Evolutionary conservation across 2,888 invertebrate genomes (phyloP), one percentile per base, ranked within the genome.

Genomic region (Drosophila mayaguana): DNA sequence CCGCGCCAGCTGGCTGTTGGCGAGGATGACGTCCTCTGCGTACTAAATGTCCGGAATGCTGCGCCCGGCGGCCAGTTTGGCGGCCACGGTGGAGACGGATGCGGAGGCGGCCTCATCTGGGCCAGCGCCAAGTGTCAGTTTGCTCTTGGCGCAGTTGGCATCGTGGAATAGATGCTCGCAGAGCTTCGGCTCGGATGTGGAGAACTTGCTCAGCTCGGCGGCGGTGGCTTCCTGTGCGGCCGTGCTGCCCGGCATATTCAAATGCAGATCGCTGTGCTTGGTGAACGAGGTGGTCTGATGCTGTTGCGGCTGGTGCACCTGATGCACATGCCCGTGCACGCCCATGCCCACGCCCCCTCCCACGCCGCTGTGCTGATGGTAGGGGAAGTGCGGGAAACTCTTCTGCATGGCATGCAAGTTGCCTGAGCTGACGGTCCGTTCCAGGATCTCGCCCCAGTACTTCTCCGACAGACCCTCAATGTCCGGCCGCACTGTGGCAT

Each of bases 401-500:
- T 92, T 93, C 86, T 95, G 95, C 77, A 95, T 94, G 36, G 96
- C 96, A 88, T 96, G 96, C 50, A 96, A 93, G 55, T 96, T 96
- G 65, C 94, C 95, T 1, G 96, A 96, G 50, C 96, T 96, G 11
- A 96, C 95, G 1, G 96, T 96, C 9, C 96, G 94, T 91, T 96
- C 96, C 78, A 96, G 93, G 85, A 96, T 96, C 93, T 96, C 96
- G 28, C 96, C 95, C 95, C 96, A 96, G 89, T 95, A 95, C 91
- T 95, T 95, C 91, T 96, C 95, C 20, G 95, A 95, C 0, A 95
- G 93, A 0, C 95, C 95, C 88, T 95, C 95, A 76, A 95, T 94
- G 87, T 95, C 95, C 57, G 94, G 94, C 75, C 92, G 89, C 25
- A 91, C 86, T 43, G 84, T 79, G 36, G 83, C 63, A 69, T 80